Conservation (phyloP, 2,113 vertebrate species). For the Sardina pilchardus region DNA sequence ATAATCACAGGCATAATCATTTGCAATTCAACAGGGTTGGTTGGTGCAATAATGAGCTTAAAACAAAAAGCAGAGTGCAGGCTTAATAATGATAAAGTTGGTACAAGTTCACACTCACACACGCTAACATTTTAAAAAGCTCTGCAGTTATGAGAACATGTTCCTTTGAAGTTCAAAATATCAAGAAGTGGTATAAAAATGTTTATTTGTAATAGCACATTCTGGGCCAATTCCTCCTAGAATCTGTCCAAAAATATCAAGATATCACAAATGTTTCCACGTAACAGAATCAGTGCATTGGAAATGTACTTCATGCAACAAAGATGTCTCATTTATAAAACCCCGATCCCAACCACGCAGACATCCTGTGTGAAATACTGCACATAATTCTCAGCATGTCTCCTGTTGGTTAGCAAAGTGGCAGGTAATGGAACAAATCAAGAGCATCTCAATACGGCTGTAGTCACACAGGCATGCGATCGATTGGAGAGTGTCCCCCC, state of each 20-base stretch:
- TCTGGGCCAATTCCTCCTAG: not conserved
- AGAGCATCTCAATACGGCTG: not conserved
- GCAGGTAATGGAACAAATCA: slow-evolving; percentile 3
- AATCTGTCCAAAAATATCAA: not conserved
- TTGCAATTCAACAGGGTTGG: not conserved
- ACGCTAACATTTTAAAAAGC: not conserved
- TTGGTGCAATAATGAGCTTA: not conserved
- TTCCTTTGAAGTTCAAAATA: not conserved
- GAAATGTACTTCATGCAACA: not conserved
- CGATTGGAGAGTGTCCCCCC: not conserved
- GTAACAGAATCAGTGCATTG: not conserved
- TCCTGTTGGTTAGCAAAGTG: not conserved
- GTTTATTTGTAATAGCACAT: not conserved
- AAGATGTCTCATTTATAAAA: not conserved
- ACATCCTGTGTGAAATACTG: not conserved
- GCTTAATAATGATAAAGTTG: too few relatives aligned
- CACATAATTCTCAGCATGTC: not conserved
- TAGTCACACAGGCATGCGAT: not conserved
- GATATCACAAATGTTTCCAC: not conserved
- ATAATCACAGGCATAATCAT: not conserved
- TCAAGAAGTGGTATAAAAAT: not conserved
- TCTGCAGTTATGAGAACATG: not conserved
- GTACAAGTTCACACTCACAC: too few relatives aligned
- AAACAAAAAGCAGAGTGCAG: not conserved
- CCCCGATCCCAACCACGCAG: not conserved